These are phyloP conservation scores for Rhinichthys osculus DNA, from an alignment of 2,797 vertebrate genomes.

Conservation along the genomic window DNA sequence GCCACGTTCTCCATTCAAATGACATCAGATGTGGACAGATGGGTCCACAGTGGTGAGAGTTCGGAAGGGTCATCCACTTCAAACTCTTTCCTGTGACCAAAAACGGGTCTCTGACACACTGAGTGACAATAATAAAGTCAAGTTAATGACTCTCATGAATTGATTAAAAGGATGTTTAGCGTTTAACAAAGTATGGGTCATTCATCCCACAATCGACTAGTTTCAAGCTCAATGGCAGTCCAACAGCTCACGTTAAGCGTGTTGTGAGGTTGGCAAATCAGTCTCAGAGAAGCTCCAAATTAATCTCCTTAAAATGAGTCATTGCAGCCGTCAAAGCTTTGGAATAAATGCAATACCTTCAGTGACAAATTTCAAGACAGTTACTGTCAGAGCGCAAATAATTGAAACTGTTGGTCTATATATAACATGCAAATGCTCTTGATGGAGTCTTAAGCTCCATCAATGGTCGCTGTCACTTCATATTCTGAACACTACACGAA, in stretches of 20 bases:
- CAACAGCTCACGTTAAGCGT: not conserved
- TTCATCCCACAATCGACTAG: not conserved
- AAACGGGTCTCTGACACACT: not conserved
- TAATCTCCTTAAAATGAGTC: not conserved
- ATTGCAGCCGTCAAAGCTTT: not conserved
- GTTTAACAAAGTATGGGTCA: not conserved
- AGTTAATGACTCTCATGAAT: not conserved
- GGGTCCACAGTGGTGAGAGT: slow-evolving; percentile 20
- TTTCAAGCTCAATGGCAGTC: not conserved
- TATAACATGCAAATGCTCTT: not conserved
- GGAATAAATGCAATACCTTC: not conserved
- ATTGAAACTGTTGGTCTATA: not conserved
- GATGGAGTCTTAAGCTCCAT: not conserved
- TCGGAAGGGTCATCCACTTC: slow-evolving; percentile 40
- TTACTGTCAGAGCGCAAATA: not conserved
- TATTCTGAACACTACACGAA: not conserved
- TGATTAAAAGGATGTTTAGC: not conserved
- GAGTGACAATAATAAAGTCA: not conserved
- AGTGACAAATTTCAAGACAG: not conserved
- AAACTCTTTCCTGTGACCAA: slow-evolving; percentile 6
- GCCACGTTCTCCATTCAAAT: slow-evolving; percentile 76
- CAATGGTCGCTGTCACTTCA: not conserved
- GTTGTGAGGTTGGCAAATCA: not conserved
- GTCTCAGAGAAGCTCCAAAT: not conserved
- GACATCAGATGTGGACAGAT: slow-evolving; percentile 56